Conservation (phyloP, 2,113 vertebrate species). For the Microcebus tavaratra region DNA sequence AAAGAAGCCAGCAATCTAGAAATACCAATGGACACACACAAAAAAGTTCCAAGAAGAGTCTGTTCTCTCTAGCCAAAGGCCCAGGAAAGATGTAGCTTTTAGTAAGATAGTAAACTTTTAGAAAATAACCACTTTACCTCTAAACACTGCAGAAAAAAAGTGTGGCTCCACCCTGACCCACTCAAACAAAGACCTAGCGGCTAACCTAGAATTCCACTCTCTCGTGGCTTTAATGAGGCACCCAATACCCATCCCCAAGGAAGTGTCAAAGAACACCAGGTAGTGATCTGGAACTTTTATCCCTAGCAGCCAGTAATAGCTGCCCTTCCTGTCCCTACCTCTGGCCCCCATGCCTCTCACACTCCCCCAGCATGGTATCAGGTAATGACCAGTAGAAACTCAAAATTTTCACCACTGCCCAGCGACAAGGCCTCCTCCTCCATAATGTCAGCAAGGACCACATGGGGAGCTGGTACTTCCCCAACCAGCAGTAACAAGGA, state of each 20-base stretch:
- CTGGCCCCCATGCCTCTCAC: not conserved
- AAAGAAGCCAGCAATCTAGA: not conserved
- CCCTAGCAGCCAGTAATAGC: not conserved
- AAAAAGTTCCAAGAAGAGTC: not conserved
- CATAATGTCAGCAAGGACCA: not conserved
- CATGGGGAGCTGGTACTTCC: not conserved
- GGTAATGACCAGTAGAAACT: not conserved
- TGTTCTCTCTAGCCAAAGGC: not conserved
- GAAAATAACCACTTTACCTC: not conserved
- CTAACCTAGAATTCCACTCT: not conserved
- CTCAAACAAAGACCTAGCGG: not conserved
- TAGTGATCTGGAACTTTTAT: not conserved
- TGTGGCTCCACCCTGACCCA: not conserved
- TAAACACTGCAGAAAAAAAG: not conserved
- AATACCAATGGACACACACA: not conserved
- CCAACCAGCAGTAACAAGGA: not conserved
- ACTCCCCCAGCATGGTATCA: not conserved
- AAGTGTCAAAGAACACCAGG: not conserved
- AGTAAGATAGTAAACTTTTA: conserved; percentile 3
- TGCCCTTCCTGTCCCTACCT: not conserved
- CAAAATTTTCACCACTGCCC: not conserved
- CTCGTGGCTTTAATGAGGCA: not conserved
- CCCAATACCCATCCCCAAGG: not conserved
- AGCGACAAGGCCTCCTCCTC: not conserved
- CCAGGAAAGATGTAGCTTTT: not conserved